Evolutionary conservation across 2,888 invertebrate genomes (phyloP).

Genomic region (Calameuta filiformis): DNA sequence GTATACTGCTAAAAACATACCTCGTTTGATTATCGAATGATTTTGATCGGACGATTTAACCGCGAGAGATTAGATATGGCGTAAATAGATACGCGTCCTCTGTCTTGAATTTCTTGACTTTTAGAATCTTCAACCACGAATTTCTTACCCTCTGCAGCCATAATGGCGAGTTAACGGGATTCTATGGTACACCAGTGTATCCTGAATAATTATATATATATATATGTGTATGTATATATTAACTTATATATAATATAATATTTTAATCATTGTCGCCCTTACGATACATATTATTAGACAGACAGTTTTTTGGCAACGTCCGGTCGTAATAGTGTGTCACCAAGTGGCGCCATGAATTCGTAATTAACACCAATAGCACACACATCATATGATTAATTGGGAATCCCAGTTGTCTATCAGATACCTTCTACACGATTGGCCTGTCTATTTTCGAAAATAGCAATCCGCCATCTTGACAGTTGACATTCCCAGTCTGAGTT

Average conservation of each 20-base stretch:
- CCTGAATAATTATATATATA: background rate
- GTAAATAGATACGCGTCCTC: background rate
- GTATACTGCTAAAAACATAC: background rate
- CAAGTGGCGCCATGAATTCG: background rate
- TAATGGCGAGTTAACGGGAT: background rate
- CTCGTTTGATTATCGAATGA: background rate
- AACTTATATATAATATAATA: background rate
- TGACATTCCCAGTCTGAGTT: background rate
- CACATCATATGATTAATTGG: background rate
- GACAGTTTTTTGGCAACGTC: background rate
- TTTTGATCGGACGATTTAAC: background rate
- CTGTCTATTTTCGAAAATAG: background rate
- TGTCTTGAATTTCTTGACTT: background rate
- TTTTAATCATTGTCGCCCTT: background rate
- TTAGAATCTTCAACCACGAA: background rate
- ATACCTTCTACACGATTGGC: background rate
- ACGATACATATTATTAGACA: background rate
- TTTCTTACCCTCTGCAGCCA: background rate
- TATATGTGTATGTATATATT: background rate
- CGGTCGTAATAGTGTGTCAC: background rate
- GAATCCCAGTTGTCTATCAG: background rate
- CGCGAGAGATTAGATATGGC: background rate
- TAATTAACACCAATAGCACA: background rate
- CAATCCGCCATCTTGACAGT: conserved; percentile 2
- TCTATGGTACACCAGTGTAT: background rate